Base-by-base conservation (phyloP, 2,113 vertebrate genomes). In the Pseudolaguvia tuberculata region DNA sequence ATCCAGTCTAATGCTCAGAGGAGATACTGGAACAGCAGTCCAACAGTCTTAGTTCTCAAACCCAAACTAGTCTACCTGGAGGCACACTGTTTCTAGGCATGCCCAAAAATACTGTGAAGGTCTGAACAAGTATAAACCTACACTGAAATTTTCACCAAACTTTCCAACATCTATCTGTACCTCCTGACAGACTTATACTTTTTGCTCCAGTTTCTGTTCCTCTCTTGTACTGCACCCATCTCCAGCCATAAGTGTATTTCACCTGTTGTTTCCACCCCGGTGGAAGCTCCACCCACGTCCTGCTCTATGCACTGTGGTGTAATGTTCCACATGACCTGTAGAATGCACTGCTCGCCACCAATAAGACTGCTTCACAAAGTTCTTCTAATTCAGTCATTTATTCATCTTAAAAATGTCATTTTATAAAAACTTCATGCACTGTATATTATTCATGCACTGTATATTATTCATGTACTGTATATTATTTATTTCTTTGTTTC, bases 131-230 rank as follows among this genome's bases (percentile, higher is more conserved):
- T 42, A 55, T 2, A 39, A 17, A 11, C 14, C 52, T 23, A 68
- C 35, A 4, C 39, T 13, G 55, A 31, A 23, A 13, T 59, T 2
- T 39, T 56, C 8, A 72, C 25, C 18, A n/a, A 53, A 10, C 18
- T 69, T 62, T 79, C 4, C 73, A 42, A 17, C 72, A 51, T 72
- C 58, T 77, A 85, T 69, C 69, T 73, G 70, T 73, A 73, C 6
- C 27, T 68, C 42, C 77, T 20, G 47, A 25, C 59, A 75, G 20
- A 15, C 42, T 62, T 6, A 12, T 21, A 23, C 13, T 27, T n/a
- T 66, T 47, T 80, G 45, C 39, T 55, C 8, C 23, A 25, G 53
- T 20, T 62, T 48, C 47, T 70, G 61, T n/a, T n/a, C 50, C 57
- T 71, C 15, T 59, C 11, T 56, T 57, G 67, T 23, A 65, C 56